Evolutionary conservation across 2,797 vertebrate genomes (phyloP).

Genomic region (Sebastes matsubarae): DNA sequence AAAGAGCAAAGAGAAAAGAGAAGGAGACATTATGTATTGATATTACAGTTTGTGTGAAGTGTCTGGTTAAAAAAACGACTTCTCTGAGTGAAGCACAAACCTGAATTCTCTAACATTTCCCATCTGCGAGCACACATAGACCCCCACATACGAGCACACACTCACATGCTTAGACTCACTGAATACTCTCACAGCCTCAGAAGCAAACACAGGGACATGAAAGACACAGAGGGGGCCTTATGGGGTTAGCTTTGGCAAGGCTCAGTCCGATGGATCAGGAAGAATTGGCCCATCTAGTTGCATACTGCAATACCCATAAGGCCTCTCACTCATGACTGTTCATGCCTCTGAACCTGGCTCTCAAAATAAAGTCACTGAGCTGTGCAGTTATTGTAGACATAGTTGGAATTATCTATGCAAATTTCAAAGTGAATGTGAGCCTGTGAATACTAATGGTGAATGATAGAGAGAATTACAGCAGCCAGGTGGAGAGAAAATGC

Average conservation of each 20-base stretch:
- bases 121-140: conserved; percentile 2
- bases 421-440: conserved; percentile 53
- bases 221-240: conserved; percentile 61
- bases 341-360: conserved; percentile 51
- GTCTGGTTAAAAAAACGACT: conserved; percentile 13
- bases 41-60: conserved; percentile 16
- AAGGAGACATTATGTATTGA: conserved; percentile 9
- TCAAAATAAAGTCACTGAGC: conserved; percentile 63
- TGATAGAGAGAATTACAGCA: conserved; percentile 54
- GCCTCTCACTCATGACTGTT: conserved; percentile 49
- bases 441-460: conserved; percentile 61
- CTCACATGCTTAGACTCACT: background rate
- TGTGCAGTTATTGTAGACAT: conserved; percentile 67
- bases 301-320: conserved; percentile 57
- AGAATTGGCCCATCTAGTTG: conserved; percentile 54
- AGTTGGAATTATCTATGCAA: conserved; percentile 69
- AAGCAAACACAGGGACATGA: conserved; percentile 61
- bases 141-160: background rate
- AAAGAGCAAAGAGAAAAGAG: background rate
- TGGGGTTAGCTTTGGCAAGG: conserved; percentile 60
- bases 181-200: conserved; percentile 47
- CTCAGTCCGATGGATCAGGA: conserved; percentile 60
- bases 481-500: conserved; percentile 58
- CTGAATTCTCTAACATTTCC: background rate
- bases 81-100: conserved; percentile 8